phyloP scores from a whole-genome alignment of 92 coral and sea anemone species.

The Epizoanthus scotinus region DNA sequence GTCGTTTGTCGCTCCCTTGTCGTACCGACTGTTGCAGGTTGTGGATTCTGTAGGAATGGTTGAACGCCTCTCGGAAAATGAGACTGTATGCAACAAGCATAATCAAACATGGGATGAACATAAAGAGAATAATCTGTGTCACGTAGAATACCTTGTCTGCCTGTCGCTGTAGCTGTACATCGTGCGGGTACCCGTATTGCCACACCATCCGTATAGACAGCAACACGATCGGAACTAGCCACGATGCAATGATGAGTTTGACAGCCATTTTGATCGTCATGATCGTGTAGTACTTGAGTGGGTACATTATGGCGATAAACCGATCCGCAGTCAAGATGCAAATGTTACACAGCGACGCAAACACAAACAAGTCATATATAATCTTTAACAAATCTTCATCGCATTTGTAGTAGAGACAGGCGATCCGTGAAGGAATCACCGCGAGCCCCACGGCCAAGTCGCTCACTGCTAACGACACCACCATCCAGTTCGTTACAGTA shows the following conservation, averaged over 20 bases:
- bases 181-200: constrained; percentile 65
- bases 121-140: constrained; percentile 75
- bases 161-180: constrained; percentile 48
- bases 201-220: constrained; percentile 67
- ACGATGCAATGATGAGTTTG: constrained; percentile 56
- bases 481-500: constrained; percentile 77
- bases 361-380: constrained; percentile 73
- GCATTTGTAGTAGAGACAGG: constrained; percentile 65
- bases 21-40: constrained; percentile 51
- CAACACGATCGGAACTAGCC: constrained; percentile 67
- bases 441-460: constrained; percentile 71
- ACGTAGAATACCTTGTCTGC: constrained; percentile 75
- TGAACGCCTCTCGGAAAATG: constrained; percentile 64
- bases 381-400: constrained; percentile 70
- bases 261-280: constrained; percentile 49
- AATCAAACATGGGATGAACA: constrained; percentile 73
- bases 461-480: constrained; percentile 72
- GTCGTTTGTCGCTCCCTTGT: constrained; percentile 34
- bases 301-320: constrained; percentile 53
- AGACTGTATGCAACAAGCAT: constrained; percentile 77
- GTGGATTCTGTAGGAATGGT: constrained; percentile 72
- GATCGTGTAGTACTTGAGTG: constrained; percentile 48
- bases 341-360: constrained; percentile 76
- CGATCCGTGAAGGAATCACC: constrained; percentile 76
- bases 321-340: constrained; percentile 75